Base-by-base conservation (phyloP, 2,113 vertebrate genomes). In the Mastomys coucha region DNA sequence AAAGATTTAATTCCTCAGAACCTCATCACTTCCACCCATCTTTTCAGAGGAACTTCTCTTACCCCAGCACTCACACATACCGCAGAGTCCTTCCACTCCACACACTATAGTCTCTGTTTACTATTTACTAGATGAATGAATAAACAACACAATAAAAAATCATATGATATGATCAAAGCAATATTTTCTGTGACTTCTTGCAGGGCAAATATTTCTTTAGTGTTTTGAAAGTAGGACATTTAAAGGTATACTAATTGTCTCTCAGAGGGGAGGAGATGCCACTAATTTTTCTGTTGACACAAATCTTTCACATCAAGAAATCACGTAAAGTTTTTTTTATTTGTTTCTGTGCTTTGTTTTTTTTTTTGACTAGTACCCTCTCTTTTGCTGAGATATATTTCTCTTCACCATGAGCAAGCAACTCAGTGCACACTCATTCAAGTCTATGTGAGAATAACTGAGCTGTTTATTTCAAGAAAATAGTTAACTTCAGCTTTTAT, bases 401-500 rank as follows among this genome's bases (percentile, higher is more conserved):
- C n/a, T 69, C 58, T 53, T 94, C 45, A 56, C 31, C 49, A 49
- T 63, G 33, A 94, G 19, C 73, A 93, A 86, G 31, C 85, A 92
- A 84, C 10, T 77, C 58, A 16, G 26, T 67, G 17, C 56, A 93
- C 24, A 42, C 16, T n/a, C 60, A 17, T 26, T 45, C 65, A 60
- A 91, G 42, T 58, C 86, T 89, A 82, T 20, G 85, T 56, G 28
- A 45, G 92, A 95, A 95, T 76, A 77, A 75, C 67, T 75, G 76
- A 86, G 60, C 39, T 78, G 81, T 63, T 90, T 86, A 73, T 77
- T 96, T 91, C 72, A 95, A 94, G 84, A 56, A 86, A 93, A 80
- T 84, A 70, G 26, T 96, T 88, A 88, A 91, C 89, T 80, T 89
- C 39, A 81, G 67, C 28, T 96, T 87, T 94, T 91, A 81, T 89